Evolutionary conservation across 2,113 vertebrate species (phyloP).

Genomic region (Ammodytes marinus): DNA sequence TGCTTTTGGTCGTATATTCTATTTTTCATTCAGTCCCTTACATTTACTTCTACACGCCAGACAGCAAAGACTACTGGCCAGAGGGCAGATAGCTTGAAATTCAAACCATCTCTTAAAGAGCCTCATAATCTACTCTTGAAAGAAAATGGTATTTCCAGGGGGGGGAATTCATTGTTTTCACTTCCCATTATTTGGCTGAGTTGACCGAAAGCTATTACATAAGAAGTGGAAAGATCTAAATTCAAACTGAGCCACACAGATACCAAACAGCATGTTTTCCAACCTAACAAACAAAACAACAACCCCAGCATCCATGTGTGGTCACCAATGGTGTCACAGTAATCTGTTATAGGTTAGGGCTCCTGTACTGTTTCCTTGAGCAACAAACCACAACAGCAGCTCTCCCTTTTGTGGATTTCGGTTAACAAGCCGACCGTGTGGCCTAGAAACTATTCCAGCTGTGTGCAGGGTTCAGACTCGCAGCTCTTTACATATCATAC

Average conservation of each 20-base stretch:
- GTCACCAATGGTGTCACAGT: constrained; percentile 11
- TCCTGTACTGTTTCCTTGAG: constrained; percentile 32
- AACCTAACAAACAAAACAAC: constrained; percentile 3
- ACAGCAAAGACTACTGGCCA: background rate
- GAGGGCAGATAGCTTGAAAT: constrained; percentile 10
- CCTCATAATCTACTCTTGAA: background rate
- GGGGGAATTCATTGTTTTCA: background rate
- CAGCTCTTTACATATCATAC: background rate
- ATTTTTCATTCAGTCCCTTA: background rate
- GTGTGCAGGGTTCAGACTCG: background rate
- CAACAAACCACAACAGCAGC: background rate
- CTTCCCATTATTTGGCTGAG: background rate
- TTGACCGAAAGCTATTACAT: background rate
- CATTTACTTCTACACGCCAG: background rate
- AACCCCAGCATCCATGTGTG: constrained; percentile 2
- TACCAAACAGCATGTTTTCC: constrained; percentile 5
- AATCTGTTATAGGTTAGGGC: constrained; percentile 30
- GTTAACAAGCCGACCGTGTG: constrained; percentile 9
- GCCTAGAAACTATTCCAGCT: background rate
- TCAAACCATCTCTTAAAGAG: background rate
- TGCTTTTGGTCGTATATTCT: background rate
- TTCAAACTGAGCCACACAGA: constrained; percentile 11
- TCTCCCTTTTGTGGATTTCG: constrained; percentile 15
- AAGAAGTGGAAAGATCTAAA: background rate
- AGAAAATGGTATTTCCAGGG: background rate